These are phyloP conservation scores for Procambarus clarkii DNA, from an alignment of 1,140 invertebrate species.

Conservation along the genomic window DNA sequence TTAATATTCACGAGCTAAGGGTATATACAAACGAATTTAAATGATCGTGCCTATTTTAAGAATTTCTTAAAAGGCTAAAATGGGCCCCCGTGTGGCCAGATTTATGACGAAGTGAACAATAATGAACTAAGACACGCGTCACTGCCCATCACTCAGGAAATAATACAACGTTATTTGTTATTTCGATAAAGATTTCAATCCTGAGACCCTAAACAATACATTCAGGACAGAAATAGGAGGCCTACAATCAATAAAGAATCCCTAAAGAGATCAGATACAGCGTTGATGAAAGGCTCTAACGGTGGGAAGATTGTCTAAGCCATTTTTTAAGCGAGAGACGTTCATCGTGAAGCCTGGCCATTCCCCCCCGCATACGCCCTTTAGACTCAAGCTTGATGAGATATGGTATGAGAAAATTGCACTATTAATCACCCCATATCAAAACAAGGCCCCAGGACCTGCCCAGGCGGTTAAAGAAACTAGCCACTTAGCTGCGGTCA, in stretches of 20 bases:
- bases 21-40: background rate
- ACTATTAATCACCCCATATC: conserved; percentile 70
- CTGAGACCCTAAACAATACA: conserved; percentile 36
- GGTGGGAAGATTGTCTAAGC: conserved; percentile 46
- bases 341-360: conserved; percentile 27
- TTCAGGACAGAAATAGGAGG: conserved; percentile 56
- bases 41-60: background rate
- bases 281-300: conserved; percentile 53
- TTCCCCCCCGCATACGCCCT: conserved; percentile 47
- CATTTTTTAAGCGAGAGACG: conserved; percentile 56
- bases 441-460: conserved; percentile 65
- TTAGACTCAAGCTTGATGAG: conserved; percentile 61
- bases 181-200: conserved; percentile 61
- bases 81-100: background rate
- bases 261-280: conserved; percentile 55
- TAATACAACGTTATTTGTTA: conserved; percentile 41
- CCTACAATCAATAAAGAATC: conserved; percentile 61
- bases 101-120: background rate
- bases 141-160: background rate
- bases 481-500: conserved; percentile 65
- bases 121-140: background rate
- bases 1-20: background rate
- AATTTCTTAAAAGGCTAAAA: background rate
- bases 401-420: conserved; percentile 69
- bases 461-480: conserved; percentile 61